These are phyloP conservation scores for Xanthostigma xanthostigma DNA, from an alignment of 2,888 invertebrate genomes.

Conservation along the genomic window DNA sequence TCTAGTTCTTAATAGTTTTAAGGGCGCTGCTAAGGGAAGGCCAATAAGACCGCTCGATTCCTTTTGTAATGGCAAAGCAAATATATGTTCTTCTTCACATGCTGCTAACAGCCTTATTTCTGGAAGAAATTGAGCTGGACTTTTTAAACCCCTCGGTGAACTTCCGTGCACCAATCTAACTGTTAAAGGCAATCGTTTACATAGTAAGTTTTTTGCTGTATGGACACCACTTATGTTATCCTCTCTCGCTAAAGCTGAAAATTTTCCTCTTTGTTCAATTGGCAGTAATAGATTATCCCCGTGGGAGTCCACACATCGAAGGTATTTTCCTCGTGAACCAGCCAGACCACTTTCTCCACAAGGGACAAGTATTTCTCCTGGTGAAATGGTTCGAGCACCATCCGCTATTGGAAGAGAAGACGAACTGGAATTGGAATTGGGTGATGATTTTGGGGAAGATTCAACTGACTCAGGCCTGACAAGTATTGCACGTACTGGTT, in stretches of 20 bases:
- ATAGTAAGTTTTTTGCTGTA: constrained; percentile 72
- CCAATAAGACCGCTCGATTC: constrained; percentile 64
- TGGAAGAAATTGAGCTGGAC: constrained; percentile 67
- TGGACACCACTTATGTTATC: constrained; percentile 92
- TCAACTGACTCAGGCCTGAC: constrained; percentile 40
- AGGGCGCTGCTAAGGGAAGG: constrained; percentile 70
- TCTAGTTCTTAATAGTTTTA: constrained; percentile 68
- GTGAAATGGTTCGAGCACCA: constrained; percentile 58
- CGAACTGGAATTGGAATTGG: neutral
- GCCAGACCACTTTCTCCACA: constrained; percentile 53
- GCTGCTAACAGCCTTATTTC: constrained; percentile 70
- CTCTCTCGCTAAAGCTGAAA: constrained; percentile 83
- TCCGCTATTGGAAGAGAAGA: constrained; percentile 30
- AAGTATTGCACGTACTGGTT: constrained; percentile 55
- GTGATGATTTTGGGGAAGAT: constrained; percentile 33
- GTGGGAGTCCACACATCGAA: constrained; percentile 73
- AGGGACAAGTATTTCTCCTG: constrained; percentile 71
- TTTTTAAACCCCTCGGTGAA: constrained; percentile 70
- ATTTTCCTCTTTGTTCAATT: constrained; percentile 77
- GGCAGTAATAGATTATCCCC: constrained; percentile 72
- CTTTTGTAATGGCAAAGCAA: constrained; percentile 70
- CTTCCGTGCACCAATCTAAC: constrained; percentile 85
- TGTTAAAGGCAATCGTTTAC: constrained; percentile 82
- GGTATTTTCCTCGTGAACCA: constrained; percentile 58
- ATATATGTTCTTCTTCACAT: constrained; percentile 75